phyloP scores from a whole-genome alignment of 37 sponge, comb jelly and placozoan species.

The Aphrocallistes beatrix region DNA sequence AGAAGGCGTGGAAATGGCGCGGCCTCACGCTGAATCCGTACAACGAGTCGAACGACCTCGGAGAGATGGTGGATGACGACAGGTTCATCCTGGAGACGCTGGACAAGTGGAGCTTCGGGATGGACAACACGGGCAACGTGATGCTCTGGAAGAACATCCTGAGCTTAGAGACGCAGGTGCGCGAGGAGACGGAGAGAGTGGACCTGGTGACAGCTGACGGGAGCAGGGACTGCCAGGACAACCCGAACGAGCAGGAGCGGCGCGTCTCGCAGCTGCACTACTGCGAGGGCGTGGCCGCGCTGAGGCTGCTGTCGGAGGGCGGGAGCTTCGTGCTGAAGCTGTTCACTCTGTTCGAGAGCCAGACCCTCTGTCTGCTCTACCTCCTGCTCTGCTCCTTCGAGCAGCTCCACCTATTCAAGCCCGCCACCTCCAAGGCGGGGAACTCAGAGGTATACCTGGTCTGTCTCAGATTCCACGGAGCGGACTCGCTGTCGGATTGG shows the following conservation, averaged over 20 bases:
- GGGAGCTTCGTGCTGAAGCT: conserved; percentile 74
- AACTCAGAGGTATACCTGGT: conserved; percentile 77
- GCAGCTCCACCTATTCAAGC: conserved; percentile 74
- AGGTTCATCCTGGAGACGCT: conserved; percentile 67
- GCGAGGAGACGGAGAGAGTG: not conserved
- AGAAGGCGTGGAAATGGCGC: conserved; percentile 72
- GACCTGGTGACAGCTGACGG: conserved; percentile 80
- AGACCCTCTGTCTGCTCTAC: conserved; percentile 59
- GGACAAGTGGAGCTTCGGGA: conserved; percentile 69
- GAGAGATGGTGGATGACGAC: conserved; percentile 27
- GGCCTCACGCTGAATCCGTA: conserved; percentile 86
- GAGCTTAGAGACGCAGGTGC: conserved; percentile 28
- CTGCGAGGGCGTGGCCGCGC: conserved; percentile 58
- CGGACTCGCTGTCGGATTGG: not conserved
- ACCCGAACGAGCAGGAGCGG: conserved; percentile 67
- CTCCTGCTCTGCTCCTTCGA: conserved; percentile 68
- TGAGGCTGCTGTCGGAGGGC: conserved; percentile 40
- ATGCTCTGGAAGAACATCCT: conserved; percentile 55
- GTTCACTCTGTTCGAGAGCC: conserved; percentile 62
- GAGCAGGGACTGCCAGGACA: conserved; percentile 55
- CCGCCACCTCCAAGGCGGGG: conserved; percentile 69
- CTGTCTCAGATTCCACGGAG: conserved; percentile 60
- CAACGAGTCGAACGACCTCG: conserved; percentile 49
- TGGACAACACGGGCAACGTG: conserved; percentile 78
- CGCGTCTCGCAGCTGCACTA: conserved; percentile 56